Conservation (phyloP, 2,888 invertebrate species). For the Melanchra persicariae region DNA sequence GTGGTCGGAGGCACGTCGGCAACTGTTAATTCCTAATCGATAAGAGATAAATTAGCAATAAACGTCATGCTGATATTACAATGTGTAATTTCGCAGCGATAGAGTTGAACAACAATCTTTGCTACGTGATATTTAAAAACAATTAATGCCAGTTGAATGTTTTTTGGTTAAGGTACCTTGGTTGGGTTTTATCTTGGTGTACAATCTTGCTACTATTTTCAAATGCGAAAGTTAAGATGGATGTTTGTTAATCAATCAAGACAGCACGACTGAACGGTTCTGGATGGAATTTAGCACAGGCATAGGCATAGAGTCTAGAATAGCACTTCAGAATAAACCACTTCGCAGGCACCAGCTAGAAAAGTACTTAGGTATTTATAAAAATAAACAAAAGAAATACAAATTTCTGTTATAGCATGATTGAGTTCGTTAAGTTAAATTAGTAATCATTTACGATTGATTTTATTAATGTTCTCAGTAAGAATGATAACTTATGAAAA, state of each 20-base stretch:
- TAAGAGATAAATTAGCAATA: slow-evolving; percentile 61
- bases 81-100: slow-evolving; percentile 30
- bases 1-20: slow-evolving; percentile 73
- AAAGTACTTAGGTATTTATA: too few species aligned
- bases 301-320: too few species aligned
- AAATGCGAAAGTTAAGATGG: too few species aligned
- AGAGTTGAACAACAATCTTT: slow-evolving; percentile 18
- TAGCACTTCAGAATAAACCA: too few species aligned
- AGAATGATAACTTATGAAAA: not conserved
- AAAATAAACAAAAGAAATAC: not conserved
- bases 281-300: too few species aligned
- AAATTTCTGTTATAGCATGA: not conserved
- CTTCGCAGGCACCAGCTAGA: too few species aligned
- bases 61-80: slow-evolving; percentile 63
- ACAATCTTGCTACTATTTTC: too few species aligned
- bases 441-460: not conserved
- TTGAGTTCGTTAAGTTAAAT: not conserved
- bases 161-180: too few species aligned
- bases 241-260: too few species aligned
- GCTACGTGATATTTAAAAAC: slow-evolving; percentile 10
- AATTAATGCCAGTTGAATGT: not conserved
- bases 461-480: not conserved
- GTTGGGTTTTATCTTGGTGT: too few species aligned
- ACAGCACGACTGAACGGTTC: too few species aligned
- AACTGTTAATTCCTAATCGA: slow-evolving; percentile 56